Evolutionary conservation across 2,888 invertebrate genomes (phyloP).

Genomic region (Gastracanthus pulcherrimus): DNA sequence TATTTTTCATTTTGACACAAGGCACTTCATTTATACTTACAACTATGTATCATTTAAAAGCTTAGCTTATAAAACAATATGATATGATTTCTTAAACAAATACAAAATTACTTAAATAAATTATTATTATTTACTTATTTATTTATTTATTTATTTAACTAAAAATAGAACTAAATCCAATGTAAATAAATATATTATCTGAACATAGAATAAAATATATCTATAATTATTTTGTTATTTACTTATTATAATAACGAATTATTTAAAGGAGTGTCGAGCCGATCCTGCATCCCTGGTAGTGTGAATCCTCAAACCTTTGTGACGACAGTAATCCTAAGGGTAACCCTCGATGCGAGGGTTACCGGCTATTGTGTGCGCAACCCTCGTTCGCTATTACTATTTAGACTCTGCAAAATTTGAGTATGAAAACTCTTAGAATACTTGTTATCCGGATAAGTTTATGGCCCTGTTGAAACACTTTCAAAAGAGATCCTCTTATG

Average conservation of each 20-base stretch:
- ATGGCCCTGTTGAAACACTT: slow-evolving; percentile 66
- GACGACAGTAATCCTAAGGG: slow-evolving; percentile 40
- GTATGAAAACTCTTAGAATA: slow-evolving; percentile 33
- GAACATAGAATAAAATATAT: no score
- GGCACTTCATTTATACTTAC: no score
- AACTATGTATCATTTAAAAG: no score
- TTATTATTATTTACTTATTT: neutral
- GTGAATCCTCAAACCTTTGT: slow-evolving; percentile 54
- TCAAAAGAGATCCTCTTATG: slow-evolving; percentile 61
- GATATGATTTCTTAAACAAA: neutral
- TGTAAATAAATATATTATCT: no score
- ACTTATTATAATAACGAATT: neutral
- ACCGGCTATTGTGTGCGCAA: slow-evolving; percentile 17
- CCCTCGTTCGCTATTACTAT: slow-evolving; percentile 20
- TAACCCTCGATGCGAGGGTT: neutral
- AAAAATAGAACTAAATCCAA: no score
- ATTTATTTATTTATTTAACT: neutral
- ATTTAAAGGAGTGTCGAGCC: neutral
- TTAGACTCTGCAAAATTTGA: slow-evolving; percentile 29
- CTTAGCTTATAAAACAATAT: no score
- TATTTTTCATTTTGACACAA: neutral
- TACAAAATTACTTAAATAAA: neutral
- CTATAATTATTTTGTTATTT: neutral
- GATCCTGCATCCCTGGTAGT: slow-evolving; percentile 47
- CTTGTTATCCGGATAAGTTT: slow-evolving; percentile 66